These are phyloP conservation scores for Sitophilus oryzae DNA, from an alignment of 1,140 invertebrate genomes.

Conservation along the genomic window DNA sequence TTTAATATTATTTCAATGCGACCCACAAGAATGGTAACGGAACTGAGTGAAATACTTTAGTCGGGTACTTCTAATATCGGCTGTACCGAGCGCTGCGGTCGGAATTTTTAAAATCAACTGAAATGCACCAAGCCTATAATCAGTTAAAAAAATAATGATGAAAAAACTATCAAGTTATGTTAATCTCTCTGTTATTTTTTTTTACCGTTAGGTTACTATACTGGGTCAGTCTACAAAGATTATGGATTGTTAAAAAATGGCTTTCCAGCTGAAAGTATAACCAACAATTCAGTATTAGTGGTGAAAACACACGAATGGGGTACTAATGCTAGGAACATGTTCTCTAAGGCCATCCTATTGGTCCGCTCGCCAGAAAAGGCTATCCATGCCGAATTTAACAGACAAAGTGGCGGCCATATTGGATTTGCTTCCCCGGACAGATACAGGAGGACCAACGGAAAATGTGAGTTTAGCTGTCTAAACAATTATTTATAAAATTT, in stretches of 20 bases:
- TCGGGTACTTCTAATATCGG: too few relatives aligned
- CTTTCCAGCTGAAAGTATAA: slow-evolving; percentile 70
- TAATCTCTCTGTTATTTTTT: too few relatives aligned
- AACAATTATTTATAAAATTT: too few relatives aligned
- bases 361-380: slow-evolving; percentile 65
- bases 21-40: too few relatives aligned
- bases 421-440: slow-evolving; percentile 61
- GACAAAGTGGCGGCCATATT: slow-evolving; percentile 64
- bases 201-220: slow-evolving; percentile 60
- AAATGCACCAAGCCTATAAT: too few relatives aligned
- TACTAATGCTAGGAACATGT: slow-evolving; percentile 50
- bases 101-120: too few relatives aligned
- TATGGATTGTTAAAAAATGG: slow-evolving; percentile 66
- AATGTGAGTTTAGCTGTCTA: slow-evolving; percentile 50
- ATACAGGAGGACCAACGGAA: slow-evolving; percentile 55
- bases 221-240: slow-evolving; percentile 74
- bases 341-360: slow-evolving; percentile 61
- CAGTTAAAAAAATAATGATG: too few relatives aligned
- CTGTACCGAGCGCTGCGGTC: too few relatives aligned
- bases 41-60: too few relatives aligned
- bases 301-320: slow-evolving; percentile 78
- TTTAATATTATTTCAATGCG: too few relatives aligned
- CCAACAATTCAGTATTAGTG: slow-evolving; percentile 66
- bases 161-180: too few relatives aligned
- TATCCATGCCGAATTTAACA: slow-evolving; percentile 68